Conservation (phyloP, 1,140 invertebrate species). For the Chironomus tepperi region DNA sequence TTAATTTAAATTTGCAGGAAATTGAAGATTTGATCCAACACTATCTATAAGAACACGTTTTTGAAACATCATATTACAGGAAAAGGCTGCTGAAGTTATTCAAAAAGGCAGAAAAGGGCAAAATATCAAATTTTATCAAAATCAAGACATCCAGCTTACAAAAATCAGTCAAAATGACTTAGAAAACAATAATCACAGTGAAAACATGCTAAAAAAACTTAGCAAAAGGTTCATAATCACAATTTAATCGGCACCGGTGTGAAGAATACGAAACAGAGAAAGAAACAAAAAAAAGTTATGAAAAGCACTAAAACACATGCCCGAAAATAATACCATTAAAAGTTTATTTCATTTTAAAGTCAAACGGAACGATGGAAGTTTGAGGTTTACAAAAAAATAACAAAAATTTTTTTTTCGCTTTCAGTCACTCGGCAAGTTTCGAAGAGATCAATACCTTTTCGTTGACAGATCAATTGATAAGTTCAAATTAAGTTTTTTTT, state of each 20-base stretch:
- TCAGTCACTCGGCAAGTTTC: slow-evolving; percentile 6
- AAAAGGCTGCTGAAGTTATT: too few species aligned
- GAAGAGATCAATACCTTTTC: slow-evolving; percentile 1
- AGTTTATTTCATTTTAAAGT: background rate
- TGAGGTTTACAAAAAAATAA: background rate
- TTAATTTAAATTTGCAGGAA: too few species aligned
- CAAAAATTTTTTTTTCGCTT: background rate
- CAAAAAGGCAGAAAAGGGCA: too few species aligned
- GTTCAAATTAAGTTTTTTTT: background rate
- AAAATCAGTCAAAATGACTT: too few species aligned
- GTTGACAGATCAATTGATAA: background rate
- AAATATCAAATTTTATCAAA: too few species aligned
- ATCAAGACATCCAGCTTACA: too few species aligned
- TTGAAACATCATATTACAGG: too few species aligned
- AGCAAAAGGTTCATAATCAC: slow-evolving; percentile 12
- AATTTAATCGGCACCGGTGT: slow-evolving; percentile 1
- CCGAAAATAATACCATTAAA: slow-evolving; percentile 1
- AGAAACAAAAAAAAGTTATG: background rate
- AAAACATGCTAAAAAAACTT: background rate
- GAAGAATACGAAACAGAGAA: background rate
- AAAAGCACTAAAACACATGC: slow-evolving; percentile 1
- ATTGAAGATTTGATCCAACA: too few species aligned
- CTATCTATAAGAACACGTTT: too few species aligned
- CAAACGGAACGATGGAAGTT: background rate
- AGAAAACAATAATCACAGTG: too few species aligned